These are phyloP conservation scores for Cervus canadensis DNA, from an alignment of 2,113 vertebrate species.

Conservation along the genomic window DNA sequence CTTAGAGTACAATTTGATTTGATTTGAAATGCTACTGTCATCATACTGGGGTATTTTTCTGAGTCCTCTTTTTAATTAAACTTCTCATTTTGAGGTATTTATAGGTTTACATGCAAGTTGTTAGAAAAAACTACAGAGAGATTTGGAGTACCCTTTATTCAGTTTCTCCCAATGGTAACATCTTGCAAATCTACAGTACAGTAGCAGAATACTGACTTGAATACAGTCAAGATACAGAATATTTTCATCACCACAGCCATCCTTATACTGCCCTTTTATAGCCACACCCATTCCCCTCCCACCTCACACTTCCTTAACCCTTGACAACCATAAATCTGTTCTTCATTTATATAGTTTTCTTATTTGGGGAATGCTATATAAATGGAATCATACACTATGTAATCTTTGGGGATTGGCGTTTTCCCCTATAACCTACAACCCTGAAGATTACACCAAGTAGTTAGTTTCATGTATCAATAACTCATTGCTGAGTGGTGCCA, in stretches of 20 bases:
- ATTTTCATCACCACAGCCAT: background rate
- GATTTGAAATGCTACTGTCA: background rate
- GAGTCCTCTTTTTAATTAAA: background rate
- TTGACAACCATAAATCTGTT: background rate
- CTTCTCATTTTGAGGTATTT: background rate
- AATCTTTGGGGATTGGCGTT: background rate
- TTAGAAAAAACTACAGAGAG: background rate
- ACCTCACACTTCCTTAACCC: background rate
- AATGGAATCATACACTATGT: background rate
- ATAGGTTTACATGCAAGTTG: background rate
- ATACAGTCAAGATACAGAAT: background rate
- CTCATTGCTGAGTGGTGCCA: background rate
- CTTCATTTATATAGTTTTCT: background rate
- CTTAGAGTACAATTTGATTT: background rate
- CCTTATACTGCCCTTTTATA: background rate
- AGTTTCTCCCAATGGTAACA: background rate
- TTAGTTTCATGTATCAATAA: background rate
- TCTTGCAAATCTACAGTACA: background rate
- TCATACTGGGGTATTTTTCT: background rate
- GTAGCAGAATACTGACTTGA: background rate
- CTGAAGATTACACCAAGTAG: background rate
- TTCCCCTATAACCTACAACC: background rate
- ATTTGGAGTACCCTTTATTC: background rate
- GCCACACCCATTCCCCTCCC: background rate
- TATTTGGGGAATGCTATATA: background rate